phyloP scores from a whole-genome alignment of 1,140 invertebrate species.

The Eurosta solidaginis region DNA sequence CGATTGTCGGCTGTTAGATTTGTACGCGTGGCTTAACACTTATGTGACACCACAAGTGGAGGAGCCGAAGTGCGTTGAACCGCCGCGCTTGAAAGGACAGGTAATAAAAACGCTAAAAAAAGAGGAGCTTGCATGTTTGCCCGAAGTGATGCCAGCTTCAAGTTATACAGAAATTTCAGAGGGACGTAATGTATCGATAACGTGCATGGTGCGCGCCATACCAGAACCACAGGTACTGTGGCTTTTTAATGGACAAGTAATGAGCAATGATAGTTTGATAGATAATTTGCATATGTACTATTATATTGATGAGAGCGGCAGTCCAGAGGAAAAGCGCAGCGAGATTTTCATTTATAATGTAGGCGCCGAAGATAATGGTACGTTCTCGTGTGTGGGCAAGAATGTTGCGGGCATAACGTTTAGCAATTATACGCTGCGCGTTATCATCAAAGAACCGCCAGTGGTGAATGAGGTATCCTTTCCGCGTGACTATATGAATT shows the following conservation, averaged over 20 bases:
- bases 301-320: constrained; percentile 70
- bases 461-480: constrained; percentile 68
- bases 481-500: constrained; percentile 67
- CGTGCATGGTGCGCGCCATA: constrained; percentile 77
- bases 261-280: constrained; percentile 72
- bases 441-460: constrained; percentile 73
- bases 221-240: constrained; percentile 79
- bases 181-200: constrained; percentile 77
- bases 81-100: constrained; percentile 68
- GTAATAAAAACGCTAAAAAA: constrained; percentile 72
- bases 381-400: constrained; percentile 79
- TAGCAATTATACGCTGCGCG: constrained; percentile 77
- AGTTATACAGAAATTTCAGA: constrained; percentile 76
- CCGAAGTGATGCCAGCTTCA: constrained; percentile 72
- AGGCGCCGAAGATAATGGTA: constrained; percentile 76
- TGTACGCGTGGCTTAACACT: constrained; percentile 77
- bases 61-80: constrained; percentile 76
- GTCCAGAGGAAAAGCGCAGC: constrained; percentile 71
- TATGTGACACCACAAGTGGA: constrained; percentile 74
- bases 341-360: constrained; percentile 78
- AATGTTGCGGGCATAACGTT: constrained; percentile 77
- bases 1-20: constrained; percentile 77
- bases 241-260: constrained; percentile 77
- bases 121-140: constrained; percentile 81
- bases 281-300: constrained; percentile 70